Evolutionary conservation across 2,797 vertebrate genomes (phyloP).

Genomic region (Lophotriccus pileatus): DNA sequence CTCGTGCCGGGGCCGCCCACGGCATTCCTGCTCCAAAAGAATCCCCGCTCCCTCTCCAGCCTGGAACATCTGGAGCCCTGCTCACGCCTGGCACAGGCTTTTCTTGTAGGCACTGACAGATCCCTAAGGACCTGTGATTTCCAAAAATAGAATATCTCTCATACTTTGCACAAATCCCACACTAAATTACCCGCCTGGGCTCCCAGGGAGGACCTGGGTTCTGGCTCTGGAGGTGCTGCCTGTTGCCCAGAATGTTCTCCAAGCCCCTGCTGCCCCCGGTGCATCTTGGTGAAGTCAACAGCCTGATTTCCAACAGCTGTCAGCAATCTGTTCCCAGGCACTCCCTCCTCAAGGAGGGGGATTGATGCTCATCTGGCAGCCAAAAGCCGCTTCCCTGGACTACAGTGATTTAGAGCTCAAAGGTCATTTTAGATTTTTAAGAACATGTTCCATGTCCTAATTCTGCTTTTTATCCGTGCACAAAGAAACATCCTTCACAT

Average conservation of each 20-base stretch:
- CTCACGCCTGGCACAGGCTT: background rate
- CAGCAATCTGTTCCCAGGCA: slow-evolving; percentile 31
- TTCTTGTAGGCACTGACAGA: background rate
- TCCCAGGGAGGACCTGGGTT: background rate
- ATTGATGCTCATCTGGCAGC: slow-evolving; percentile 23
- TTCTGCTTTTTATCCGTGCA: background rate
- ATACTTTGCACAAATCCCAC: background rate
- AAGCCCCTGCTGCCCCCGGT: background rate
- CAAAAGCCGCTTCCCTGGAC: background rate
- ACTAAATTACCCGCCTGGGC: background rate
- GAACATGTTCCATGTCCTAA: slow-evolving; percentile 14
- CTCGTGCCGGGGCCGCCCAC: background rate
- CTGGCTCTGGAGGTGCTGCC: background rate
- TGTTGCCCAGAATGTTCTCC: background rate
- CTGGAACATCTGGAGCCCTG: background rate
- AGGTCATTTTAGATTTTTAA: slow-evolving; percentile 23
- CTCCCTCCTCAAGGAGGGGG: background rate
- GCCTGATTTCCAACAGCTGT: slow-evolving; percentile 16
- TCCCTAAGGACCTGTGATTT: background rate
- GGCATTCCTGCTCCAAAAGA: background rate
- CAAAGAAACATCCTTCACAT: background rate
- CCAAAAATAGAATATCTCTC: background rate
- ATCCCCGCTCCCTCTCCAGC: background rate
- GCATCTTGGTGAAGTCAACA: background rate
- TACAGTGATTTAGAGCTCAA: slow-evolving; percentile 4